Conservation (phyloP, 2,888 invertebrate species). For the Theretra japonica region DNA sequence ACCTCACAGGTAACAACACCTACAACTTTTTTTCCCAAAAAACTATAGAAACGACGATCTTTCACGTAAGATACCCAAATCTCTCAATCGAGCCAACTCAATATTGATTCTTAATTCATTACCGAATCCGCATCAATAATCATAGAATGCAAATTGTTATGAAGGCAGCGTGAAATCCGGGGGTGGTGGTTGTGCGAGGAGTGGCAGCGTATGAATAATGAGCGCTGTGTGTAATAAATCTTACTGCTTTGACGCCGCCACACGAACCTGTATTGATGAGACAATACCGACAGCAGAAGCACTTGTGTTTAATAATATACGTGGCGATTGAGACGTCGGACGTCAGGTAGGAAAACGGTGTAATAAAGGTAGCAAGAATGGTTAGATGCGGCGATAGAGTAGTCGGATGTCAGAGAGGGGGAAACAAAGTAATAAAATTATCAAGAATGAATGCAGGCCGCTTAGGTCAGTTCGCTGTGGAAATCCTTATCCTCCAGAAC, state of each 20-base stretch:
- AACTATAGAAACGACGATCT: no score
- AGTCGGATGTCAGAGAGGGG: no score
- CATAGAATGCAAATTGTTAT: conserved; percentile 26
- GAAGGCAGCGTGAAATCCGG: conserved; percentile 5
- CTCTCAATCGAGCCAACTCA: neutral
- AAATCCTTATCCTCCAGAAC: neutral
- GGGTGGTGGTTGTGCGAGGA: no score
- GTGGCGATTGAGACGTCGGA: no score
- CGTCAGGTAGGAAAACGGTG: no score
- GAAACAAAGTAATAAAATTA: no score
- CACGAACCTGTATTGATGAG: conserved; percentile 34
- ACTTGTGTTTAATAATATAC: neutral
- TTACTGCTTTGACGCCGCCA: conserved; percentile 31
- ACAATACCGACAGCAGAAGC: conserved; percentile 29
- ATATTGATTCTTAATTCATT: neutral
- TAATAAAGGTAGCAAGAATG: no score
- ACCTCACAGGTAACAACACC: no score
- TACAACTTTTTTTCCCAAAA: no score
- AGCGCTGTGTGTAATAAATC: conserved; percentile 33
- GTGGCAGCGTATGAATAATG: conserved; percentile 30
- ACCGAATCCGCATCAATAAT: conserved; percentile 19
- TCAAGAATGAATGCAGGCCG: no score
- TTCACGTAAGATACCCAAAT: neutral
- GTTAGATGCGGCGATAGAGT: neutral
- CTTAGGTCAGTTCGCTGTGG: neutral